These are phyloP conservation scores for Neotoma lepida DNA, from an alignment of 2,113 vertebrate species.

Conservation along the genomic window DNA sequence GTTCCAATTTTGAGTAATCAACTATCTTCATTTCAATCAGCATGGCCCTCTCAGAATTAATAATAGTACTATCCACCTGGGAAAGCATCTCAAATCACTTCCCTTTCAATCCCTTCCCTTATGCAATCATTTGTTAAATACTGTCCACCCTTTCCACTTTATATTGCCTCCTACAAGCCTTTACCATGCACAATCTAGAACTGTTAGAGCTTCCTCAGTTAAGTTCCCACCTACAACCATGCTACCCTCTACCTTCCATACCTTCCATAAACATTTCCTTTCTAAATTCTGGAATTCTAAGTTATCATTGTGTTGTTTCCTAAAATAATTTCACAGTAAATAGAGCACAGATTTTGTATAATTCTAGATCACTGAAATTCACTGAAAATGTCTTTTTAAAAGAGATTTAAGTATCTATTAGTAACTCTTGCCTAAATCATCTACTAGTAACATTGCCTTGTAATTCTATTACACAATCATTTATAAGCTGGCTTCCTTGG, in stretches of 20 bases:
- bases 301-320: background rate
- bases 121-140: background rate
- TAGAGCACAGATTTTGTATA: background rate
- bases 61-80: background rate
- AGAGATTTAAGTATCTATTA: background rate
- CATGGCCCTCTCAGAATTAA: background rate
- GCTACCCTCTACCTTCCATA: background rate
- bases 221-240: background rate
- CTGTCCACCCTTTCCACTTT: background rate
- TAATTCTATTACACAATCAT: background rate
- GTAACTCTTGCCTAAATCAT: background rate
- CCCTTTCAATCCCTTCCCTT: background rate
- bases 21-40: background rate
- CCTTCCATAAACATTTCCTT: conserved; percentile 6
- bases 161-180: background rate
- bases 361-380: background rate
- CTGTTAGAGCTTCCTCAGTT: background rate
- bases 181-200: background rate
- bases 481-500: background rate
- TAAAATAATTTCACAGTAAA: background rate
- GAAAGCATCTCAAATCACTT: background rate
- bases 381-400: background rate
- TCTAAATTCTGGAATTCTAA: conserved; percentile 22
- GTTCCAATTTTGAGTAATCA: background rate
- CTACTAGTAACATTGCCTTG: background rate